Conservation (phyloP, 2,888 invertebrate genomes). For the Heliconius erato region DNA sequence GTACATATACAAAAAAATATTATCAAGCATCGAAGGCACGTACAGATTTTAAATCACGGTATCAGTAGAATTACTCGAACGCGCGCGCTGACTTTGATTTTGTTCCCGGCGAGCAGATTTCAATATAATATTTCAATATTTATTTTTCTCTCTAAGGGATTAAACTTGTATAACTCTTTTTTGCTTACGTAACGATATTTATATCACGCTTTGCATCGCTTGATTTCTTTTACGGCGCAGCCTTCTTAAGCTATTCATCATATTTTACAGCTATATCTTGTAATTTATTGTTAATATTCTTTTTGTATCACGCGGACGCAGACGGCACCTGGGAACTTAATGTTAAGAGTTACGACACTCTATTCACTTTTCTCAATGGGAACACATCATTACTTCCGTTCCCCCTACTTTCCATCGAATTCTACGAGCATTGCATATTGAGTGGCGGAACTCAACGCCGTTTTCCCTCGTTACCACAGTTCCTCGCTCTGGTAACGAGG, state of each 20-base stretch:
- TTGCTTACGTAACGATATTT: slow-evolving; percentile 3
- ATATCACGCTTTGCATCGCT: not conserved
- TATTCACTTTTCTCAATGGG: no score
- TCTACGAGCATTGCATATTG: no score
- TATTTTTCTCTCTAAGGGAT: slow-evolving; percentile 14
- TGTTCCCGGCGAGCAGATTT: slow-evolving; percentile 15
- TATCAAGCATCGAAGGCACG: not conserved
- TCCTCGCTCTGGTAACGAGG: no score
- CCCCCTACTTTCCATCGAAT: no score
- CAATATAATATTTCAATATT: slow-evolving; percentile 24
- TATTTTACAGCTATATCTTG: not conserved
- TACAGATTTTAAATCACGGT: slow-evolving; percentile 13
- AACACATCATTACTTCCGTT: no score
- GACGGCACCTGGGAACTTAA: no score
- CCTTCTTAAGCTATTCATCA: not conserved
- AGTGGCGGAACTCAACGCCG: no score
- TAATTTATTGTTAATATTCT: no score
- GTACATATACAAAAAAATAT: not conserved
- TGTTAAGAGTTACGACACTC: no score
- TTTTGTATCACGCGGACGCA: no score
- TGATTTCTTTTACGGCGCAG: not conserved
- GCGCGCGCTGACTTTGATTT: slow-evolving; percentile 7
- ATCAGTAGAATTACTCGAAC: slow-evolving; percentile 2
- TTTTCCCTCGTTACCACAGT: no score
- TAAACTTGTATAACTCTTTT: slow-evolving; percentile 15